Conservation (phyloP, 2,113 vertebrate genomes). For the Myxocyprinus asiaticus region DNA sequence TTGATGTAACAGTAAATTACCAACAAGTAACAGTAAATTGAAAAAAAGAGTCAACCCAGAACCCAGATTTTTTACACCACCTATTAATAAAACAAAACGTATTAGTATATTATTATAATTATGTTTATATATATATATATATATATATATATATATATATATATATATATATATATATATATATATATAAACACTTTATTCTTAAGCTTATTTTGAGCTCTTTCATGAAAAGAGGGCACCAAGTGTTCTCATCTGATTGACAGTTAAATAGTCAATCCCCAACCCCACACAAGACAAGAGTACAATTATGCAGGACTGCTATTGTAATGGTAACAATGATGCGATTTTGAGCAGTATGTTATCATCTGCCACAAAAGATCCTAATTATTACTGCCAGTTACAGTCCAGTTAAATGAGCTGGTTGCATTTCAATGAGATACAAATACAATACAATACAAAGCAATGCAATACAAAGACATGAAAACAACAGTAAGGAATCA, state of each 20-base stretch:
- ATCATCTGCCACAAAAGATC: slow-evolving; percentile 7
- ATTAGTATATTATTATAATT: no score
- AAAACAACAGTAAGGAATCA: not conserved
- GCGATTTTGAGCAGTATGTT: slow-evolving; percentile 17
- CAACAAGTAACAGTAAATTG: not conserved
- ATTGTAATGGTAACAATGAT: slow-evolving; percentile 25
- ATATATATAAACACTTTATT: slow-evolving; percentile 1
- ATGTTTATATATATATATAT: no score
- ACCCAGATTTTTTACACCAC: no score
- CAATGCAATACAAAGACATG: slow-evolving; percentile 4
- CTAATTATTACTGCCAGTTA: slow-evolving; percentile 20
- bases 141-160: no score
- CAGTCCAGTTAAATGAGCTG: not conserved
- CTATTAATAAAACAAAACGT: not conserved
- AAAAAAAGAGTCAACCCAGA: not conserved
- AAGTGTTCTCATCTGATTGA: slow-evolving; percentile 8
- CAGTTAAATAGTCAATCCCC: not conserved
- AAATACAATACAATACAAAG: no score
- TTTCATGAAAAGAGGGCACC: not conserved
- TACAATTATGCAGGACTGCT: slow-evolving; percentile 10
- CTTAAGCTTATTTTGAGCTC: not conserved
- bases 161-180: no score
- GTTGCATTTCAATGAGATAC: slow-evolving; percentile 5
- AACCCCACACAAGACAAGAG: slow-evolving; percentile 2
- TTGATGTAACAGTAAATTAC: not conserved